Percentiles rank a stretch among this genome's conserved stretches.
Conservation (phyloP, 2,888 invertebrate species). For the Cheilosia urbana region DNA sequence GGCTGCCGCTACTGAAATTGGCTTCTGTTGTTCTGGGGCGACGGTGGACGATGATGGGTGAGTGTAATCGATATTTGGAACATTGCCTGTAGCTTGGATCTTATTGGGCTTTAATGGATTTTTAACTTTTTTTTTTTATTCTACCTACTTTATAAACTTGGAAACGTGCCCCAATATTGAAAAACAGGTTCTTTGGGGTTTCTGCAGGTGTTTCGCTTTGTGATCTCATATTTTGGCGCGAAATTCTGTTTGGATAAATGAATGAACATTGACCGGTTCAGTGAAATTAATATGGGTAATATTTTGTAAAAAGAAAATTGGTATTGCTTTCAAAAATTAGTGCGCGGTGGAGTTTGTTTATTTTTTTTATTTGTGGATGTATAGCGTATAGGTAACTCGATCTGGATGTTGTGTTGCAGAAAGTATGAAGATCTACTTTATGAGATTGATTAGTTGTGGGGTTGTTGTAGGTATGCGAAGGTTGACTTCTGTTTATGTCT, state of each 20-base stretch:
- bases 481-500: too few relatives aligned
- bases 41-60: too few relatives aligned
- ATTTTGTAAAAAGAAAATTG: too few relatives aligned
- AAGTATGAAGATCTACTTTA: too few relatives aligned
- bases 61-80: conserved; percentile 61
- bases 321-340: too few relatives aligned
- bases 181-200: conserved; percentile 28
- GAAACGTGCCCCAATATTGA: neutral
- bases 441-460: too few relatives aligned
- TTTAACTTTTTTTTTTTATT: conserved; percentile 1
- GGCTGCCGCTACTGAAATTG: conserved; percentile 42
- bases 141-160: too few relatives aligned
- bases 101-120: conserved; percentile 63
- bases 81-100: conserved; percentile 50
- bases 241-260: conserved; percentile 39
- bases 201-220: conserved; percentile 63
- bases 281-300: conserved; percentile 35
- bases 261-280: conserved; percentile 53
- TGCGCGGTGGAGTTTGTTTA: too few relatives aligned
- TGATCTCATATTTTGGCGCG: conserved; percentile 61
- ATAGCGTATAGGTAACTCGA: too few relatives aligned
- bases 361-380: too few relatives aligned
- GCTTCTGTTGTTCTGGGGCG: conserved; percentile 54
- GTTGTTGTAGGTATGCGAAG: too few relatives aligned
- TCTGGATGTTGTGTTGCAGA: too few relatives aligned